These are phyloP conservation scores for Chaenocephalus aceratus DNA, from an alignment of 2,113 vertebrate species.

Conservation along the genomic window DNA sequence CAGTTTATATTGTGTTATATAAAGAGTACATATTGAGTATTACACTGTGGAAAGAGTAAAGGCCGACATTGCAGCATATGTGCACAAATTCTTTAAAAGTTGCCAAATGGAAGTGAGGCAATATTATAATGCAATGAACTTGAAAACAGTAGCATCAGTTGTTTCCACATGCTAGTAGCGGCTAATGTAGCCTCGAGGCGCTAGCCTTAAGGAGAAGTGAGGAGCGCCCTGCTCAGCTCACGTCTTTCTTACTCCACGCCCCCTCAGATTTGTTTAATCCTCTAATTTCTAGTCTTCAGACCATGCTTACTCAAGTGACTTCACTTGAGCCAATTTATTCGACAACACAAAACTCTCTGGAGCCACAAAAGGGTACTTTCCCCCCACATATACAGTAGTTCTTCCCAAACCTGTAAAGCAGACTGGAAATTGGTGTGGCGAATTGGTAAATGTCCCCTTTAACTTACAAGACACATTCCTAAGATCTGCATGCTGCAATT, in stretches of 20 bases:
- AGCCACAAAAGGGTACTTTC: conserved; percentile 16
- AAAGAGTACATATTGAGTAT: conserved; percentile 31
- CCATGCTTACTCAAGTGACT: conserved; percentile 10
- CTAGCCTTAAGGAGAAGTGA: conserved; percentile 18
- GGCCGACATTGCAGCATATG: conserved; percentile 1
- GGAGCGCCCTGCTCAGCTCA: not conserved
- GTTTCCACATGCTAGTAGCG: conserved; percentile 12
- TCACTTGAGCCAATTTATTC: conserved; percentile 17
- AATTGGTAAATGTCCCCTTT: conserved; percentile 41
- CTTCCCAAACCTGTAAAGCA: conserved; percentile 23
- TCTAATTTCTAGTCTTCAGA: not conserved
- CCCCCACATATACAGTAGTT: conserved; percentile 28
- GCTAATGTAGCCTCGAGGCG: conserved; percentile 24
- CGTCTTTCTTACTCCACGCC: not conserved
- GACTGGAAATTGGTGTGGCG: conserved; percentile 16
- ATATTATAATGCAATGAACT: conserved; percentile 38
- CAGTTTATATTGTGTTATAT: conserved; percentile 29
- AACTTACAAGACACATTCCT: conserved; percentile 34
- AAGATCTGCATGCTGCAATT: conserved; percentile 50
- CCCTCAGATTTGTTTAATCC: not conserved
- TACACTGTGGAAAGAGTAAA: conserved; percentile 12
- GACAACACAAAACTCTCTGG: not conserved
- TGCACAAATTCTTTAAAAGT: conserved; percentile 21
- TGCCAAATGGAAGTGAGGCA: conserved; percentile 27
- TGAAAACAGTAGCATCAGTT: conserved; percentile 38